Conservation (phyloP, 2,113 vertebrate species). For the Triplophysa dalaica region DNA sequence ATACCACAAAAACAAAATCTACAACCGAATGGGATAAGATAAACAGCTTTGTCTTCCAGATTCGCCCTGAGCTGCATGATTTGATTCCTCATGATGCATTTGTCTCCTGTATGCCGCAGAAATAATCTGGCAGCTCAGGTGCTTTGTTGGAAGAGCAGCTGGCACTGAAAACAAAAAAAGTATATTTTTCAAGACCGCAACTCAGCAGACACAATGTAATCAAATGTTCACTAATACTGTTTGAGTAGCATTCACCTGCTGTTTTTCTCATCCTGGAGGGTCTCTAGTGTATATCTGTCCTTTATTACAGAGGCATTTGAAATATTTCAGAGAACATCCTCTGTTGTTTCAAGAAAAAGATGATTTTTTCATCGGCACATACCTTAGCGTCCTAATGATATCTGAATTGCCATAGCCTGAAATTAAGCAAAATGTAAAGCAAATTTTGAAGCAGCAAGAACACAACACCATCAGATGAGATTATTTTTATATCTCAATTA, state of each 20-base stretch:
- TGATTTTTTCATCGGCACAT: too few relatives aligned
- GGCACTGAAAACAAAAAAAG: background rate
- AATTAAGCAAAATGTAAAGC: background rate
- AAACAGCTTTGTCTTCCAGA: background rate
- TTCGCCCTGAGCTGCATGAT: slow-evolving; percentile 13
- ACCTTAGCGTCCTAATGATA: background rate
- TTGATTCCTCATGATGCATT: slow-evolving; percentile 1
- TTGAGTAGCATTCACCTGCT: background rate
- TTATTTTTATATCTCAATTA: too few relatives aligned
- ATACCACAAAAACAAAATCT: background rate
- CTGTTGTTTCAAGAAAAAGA: too few relatives aligned
- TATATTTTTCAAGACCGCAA: too few relatives aligned
- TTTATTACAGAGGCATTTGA: too few relatives aligned
- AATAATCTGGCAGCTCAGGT: slow-evolving; percentile 24
- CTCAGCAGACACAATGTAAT: background rate
- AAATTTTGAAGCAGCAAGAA: too few relatives aligned
- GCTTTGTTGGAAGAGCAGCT: slow-evolving; percentile 18
- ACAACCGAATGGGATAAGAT: background rate
- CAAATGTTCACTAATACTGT: background rate
- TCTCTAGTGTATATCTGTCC: background rate
- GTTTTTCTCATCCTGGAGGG: background rate
- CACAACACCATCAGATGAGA: too few relatives aligned
- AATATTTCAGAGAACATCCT: too few relatives aligned
- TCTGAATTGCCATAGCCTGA: background rate
- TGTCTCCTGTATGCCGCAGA: background rate